phyloP scores from a whole-genome alignment of 23 tunicate genomes.

The Styela clava region DNA sequence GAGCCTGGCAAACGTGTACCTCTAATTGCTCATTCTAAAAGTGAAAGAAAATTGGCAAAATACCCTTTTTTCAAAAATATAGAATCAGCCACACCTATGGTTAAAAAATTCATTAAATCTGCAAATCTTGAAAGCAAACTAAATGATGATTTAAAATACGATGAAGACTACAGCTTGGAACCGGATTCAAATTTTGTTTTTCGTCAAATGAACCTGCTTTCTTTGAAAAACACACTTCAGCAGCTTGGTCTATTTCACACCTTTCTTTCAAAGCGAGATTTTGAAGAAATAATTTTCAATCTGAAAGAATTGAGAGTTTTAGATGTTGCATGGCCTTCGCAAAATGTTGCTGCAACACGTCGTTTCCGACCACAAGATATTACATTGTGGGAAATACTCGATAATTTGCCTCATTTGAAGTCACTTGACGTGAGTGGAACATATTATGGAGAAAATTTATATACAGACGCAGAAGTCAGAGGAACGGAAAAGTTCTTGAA shows the following conservation, averaged over 20 bases:
- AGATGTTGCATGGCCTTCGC: slow-evolving; percentile 18
- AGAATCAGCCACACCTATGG: background rate
- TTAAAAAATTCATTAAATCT: slow-evolving; percentile 1
- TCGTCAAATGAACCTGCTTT: slow-evolving; percentile 14
- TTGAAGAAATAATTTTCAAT: slow-evolving; percentile 11
- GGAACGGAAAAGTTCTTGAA: background rate
- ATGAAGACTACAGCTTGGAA: background rate
- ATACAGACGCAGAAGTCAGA: slow-evolving; percentile 30
- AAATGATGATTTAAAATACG: background rate
- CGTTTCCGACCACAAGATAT: slow-evolving; percentile 26
- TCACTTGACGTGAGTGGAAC: slow-evolving; percentile 70
- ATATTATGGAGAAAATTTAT: slow-evolving; percentile 40
- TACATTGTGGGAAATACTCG: slow-evolving; percentile 54
- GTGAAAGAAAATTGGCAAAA: slow-evolving; percentile 15
- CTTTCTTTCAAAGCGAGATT: slow-evolving; percentile 11
- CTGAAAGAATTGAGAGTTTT: slow-evolving; percentile 4
- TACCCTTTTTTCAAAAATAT: slow-evolving; percentile 8
- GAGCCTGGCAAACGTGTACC: background rate
- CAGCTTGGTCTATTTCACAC: slow-evolving; percentile 6
- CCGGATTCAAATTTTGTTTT: slow-evolving; percentile 3
- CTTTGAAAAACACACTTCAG: slow-evolving; percentile 9
- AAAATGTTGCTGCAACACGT: background rate
- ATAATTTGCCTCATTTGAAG: slow-evolving; percentile 36
- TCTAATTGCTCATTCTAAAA: slow-evolving; percentile 12
- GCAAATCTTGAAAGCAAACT: background rate